Conservation (phyloP, 2,888 invertebrate species). For the Drosophila robusta region DNA sequence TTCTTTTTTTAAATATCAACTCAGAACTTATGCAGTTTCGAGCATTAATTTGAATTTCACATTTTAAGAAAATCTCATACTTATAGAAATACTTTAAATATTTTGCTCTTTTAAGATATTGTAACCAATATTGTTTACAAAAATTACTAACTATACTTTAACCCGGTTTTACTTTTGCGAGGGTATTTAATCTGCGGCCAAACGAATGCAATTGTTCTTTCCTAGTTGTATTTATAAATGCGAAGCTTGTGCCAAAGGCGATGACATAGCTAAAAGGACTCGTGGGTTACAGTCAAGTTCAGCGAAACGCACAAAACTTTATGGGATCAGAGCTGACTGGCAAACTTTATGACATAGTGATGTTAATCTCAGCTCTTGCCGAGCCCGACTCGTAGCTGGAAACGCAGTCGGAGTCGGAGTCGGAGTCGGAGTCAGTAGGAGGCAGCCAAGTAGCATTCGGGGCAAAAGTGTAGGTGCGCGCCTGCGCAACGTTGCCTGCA, state of each 20-base stretch:
- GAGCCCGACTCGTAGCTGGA: slow-evolving; percentile 25
- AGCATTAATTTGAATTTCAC: no score
- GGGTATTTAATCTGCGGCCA: not conserved
- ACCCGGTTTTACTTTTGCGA: no score
- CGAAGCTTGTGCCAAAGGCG: slow-evolving; percentile 1
- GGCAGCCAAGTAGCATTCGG: slow-evolving; percentile 68
- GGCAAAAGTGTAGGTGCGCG: slow-evolving; percentile 70
- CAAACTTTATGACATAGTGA: slow-evolving; percentile 63
- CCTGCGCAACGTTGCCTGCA: slow-evolving; percentile 38
- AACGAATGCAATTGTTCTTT: not conserved
- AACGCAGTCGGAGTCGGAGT: slow-evolving; percentile 15
- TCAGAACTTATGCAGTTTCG: no score
- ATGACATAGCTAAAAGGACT: slow-evolving; percentile 9
- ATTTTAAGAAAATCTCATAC: no score
- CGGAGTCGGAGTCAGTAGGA: slow-evolving; percentile 55
- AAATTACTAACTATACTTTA: no score
- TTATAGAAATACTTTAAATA: no score
- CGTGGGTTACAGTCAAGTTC: slow-evolving; percentile 5
- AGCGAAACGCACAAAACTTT: slow-evolving; percentile 55
- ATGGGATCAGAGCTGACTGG: slow-evolving; percentile 63
- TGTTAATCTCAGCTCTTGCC: slow-evolving; percentile 54
- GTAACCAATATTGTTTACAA: no score
- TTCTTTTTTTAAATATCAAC: no score
- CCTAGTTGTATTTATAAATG: not conserved
- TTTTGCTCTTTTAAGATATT: no score